Conservation (phyloP, 2,888 invertebrate species). For the Andrena hattorfiana region DNA sequence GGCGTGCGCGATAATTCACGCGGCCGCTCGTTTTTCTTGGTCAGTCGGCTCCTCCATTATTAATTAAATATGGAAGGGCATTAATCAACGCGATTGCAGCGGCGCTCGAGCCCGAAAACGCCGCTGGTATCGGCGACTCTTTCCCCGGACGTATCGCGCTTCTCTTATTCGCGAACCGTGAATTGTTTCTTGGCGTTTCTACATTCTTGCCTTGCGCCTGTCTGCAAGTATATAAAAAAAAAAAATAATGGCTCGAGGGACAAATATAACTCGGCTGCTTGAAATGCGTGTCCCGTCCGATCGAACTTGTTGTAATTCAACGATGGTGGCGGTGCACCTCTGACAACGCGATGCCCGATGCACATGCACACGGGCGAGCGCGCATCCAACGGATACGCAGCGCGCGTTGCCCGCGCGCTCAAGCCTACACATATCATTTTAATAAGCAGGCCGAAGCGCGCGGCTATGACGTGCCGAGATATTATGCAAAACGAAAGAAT, state of each 20-base stretch:
- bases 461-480: neutral
- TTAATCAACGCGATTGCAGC: slow-evolving; percentile 40
- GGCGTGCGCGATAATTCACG: slow-evolving; percentile 43
- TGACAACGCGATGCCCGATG: slow-evolving; percentile 32
- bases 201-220: neutral
- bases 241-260: slow-evolving; percentile 37
- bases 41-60: slow-evolving; percentile 42
- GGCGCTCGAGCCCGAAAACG: neutral
- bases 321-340: slow-evolving; percentile 49
- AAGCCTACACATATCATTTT: slow-evolving; percentile 8
- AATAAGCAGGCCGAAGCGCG: neutral
- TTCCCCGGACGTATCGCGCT: slow-evolving; percentile 14
- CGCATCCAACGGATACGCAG: slow-evolving; percentile 25
- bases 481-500: neutral
- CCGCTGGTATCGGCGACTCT: neutral
- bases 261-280: slow-evolving; percentile 61
- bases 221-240: neutral
- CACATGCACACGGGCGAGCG: slow-evolving; percentile 20
- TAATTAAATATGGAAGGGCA: slow-evolving; percentile 47
- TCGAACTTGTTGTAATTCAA: slow-evolving; percentile 63
- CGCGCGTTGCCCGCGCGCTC: slow-evolving; percentile 1
- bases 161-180: neutral
- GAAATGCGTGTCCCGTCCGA: slow-evolving; percentile 56
- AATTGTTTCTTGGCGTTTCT: neutral
- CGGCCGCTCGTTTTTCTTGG: slow-evolving; percentile 12